Evolutionary conservation across 2,797 vertebrate species (phyloP), one percentile per base, ranked within the genome.

Genomic region (Gymnoscopelus braueri): DNA sequence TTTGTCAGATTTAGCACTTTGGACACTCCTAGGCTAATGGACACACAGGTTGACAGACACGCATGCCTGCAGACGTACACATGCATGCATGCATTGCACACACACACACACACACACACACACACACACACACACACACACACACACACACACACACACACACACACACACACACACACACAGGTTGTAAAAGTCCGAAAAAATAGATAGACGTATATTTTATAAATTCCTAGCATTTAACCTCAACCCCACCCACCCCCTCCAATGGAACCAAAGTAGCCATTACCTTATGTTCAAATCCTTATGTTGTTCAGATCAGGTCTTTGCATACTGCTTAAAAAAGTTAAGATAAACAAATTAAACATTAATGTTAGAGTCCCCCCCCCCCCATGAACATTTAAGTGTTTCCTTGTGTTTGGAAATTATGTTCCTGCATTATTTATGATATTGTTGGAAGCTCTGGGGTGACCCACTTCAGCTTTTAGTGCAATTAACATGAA

Each of bases 241-340:
- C 2, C 32, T 56, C 26, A 70, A 66, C 19, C 53, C 54, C 71
- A 72, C 19, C 56, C 4, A 10, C 58, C 65, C 56, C 60, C 77
- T 71, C 62, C 69, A 78, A 77, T 77, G 67, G 73, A 88, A 88
- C 87, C 84, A 89, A 90, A 87, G 87, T 82, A 88, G 83, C 81
- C 74, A 80, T 79, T 64, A 63, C 47, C 74, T 69, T 84, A 70
- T 65, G 29, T 82, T 72, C 64, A 84, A 67, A 80, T 67, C 26
- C 29, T 59, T 67, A 29, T 81, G 55, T 19, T 71, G 65, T 76
- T 71, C 63, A 71, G 69, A 63, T 26, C 54, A 35, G 67, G 60
- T 65, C 67, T 82, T 80, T 44, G 68, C 39, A 68, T 39, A 39
- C 35, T 39, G 6, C 35, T 39, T 6, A 39, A 39, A 39, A 4